These are phyloP conservation scores for Nothocercus julius DNA, from an alignment of 2,113 vertebrate species.

Conservation along the genomic window DNA sequence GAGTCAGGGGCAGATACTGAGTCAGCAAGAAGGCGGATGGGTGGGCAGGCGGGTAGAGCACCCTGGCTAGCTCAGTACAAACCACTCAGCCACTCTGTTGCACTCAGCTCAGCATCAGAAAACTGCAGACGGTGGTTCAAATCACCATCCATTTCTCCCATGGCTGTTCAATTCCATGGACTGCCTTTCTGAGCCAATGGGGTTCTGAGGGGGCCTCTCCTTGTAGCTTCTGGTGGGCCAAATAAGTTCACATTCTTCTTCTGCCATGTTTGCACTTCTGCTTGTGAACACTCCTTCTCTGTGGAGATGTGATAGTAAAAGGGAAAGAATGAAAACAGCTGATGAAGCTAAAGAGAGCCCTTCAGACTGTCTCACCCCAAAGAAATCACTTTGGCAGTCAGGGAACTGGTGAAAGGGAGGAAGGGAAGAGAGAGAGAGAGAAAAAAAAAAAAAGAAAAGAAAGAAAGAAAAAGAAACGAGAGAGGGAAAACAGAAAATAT, in stretches of 20 bases:
- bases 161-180: background rate
- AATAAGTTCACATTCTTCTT: background rate
- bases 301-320: background rate
- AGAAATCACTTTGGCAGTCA: conserved; percentile 33
- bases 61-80: background rate
- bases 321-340: conserved; percentile 9
- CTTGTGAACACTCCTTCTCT: background rate
- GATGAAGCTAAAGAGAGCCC: background rate
- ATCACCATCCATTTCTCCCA: background rate
- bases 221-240: background rate
- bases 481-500: conserved; percentile 73
- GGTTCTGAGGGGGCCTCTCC: background rate
- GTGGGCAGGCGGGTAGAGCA: conserved; percentile 23
- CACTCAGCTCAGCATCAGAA: background rate
- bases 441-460: conserved; percentile 41
- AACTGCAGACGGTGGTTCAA: background rate
- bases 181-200: background rate
- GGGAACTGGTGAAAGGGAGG: conserved; percentile 40
- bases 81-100: background rate
- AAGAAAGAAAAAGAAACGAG: conserved; percentile 51
- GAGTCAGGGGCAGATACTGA: conserved; percentile 66
- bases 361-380: conserved; percentile 8
- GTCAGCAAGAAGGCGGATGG: conserved; percentile 60
- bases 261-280: background rate
- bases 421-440: conserved; percentile 33